These are phyloP conservation scores for Drosophila seclusa DNA, from an alignment of 2,888 invertebrate species.

Conservation along the genomic window DNA sequence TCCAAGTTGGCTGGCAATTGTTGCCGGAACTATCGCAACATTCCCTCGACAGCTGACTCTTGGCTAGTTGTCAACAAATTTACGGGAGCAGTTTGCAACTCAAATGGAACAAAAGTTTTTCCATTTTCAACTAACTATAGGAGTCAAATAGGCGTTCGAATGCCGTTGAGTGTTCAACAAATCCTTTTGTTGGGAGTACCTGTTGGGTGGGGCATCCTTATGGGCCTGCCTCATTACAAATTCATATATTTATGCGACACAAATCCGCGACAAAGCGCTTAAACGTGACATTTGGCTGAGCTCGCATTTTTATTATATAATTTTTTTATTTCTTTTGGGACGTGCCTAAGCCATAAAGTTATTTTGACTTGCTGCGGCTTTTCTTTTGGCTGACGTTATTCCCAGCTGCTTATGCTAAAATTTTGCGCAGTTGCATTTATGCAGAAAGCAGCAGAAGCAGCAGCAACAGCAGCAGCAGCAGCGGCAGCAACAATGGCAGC, in stretches of 20 bases:
- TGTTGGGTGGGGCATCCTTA: constrained; percentile 7
- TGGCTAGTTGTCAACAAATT: constrained; percentile 19
- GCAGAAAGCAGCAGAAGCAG: constrained; percentile 19
- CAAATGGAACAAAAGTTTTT: constrained; percentile 61
- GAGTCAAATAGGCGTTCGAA: constrained; percentile 41
- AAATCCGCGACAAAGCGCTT: constrained; percentile 47
- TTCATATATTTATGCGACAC: constrained; percentile 71
- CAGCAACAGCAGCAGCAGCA: neutral
- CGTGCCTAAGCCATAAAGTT: constrained; percentile 42
- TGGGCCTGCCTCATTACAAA: constrained; percentile 56
- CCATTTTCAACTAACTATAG: constrained; percentile 40
- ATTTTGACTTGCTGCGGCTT: constrained; percentile 31
- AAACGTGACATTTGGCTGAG: constrained; percentile 57
- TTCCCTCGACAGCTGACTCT: constrained; percentile 10
- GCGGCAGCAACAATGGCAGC: constrained; percentile 1
- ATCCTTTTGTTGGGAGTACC: constrained; percentile 10
- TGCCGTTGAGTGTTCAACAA: constrained; percentile 65
- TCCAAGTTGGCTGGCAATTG: constrained; percentile 14
- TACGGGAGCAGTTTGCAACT: constrained; percentile 23
- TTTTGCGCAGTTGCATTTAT: constrained; percentile 56
- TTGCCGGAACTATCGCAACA: constrained; percentile 7
- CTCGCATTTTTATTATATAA: neutral
- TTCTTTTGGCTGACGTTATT: constrained; percentile 16
- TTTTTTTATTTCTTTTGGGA: constrained; percentile 5
- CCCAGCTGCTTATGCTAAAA: constrained; percentile 48